These are phyloP conservation scores for Lucilia cuprina DNA, from an alignment of 1,140 invertebrate species.

Conservation along the genomic window DNA sequence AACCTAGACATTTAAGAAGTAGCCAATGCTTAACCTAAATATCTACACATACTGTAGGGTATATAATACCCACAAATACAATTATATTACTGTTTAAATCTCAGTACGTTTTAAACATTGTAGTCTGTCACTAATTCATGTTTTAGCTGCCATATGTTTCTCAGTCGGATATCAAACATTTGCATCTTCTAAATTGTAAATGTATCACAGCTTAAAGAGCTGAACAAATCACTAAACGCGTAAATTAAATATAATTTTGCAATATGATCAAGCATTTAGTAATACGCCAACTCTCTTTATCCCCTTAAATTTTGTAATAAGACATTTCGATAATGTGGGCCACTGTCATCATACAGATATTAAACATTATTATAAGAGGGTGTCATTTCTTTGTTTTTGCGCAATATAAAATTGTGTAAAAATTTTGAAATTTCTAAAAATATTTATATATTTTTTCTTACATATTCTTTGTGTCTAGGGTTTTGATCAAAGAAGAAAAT, in stretches of 20 bases:
- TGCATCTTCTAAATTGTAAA: neutral
- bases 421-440: neutral
- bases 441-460: too few relatives aligned
- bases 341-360: neutral
- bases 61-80: neutral
- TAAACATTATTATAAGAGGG: neutral
- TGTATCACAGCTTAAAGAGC: neutral
- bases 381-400: neutral
- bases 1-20: too few relatives aligned
- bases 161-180: neutral
- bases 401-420: neutral
- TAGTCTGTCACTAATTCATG: neutral
- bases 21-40: too few relatives aligned
- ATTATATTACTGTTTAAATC: neutral
- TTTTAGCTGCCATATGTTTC: neutral
- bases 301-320: neutral
- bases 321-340: neutral
- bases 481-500: neutral
- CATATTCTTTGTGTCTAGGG: neutral
- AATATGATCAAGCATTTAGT: neutral
- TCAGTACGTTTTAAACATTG: neutral
- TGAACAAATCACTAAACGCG: neutral
- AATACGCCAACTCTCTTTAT: neutral
- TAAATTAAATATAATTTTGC: slow-evolving; percentile 5
- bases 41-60: neutral